Evolutionary conservation across 2,113 vertebrate genomes (phyloP).

Genomic region (Malaclemys terrapin): DNA sequence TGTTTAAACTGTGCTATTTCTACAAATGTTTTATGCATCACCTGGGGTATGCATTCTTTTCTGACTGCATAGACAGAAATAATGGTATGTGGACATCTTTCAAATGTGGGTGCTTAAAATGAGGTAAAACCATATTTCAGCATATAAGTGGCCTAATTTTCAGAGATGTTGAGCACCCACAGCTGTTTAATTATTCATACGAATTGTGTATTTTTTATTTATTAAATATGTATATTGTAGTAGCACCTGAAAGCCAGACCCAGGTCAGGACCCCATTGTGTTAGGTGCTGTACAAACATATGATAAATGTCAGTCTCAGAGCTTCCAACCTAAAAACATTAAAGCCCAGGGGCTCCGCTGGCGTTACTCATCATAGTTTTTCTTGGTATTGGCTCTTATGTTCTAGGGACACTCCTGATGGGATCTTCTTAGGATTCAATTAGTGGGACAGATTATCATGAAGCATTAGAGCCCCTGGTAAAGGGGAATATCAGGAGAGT

Average conservation of each 20-base stretch:
- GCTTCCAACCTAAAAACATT: background rate
- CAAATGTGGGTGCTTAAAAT: background rate
- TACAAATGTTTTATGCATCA: conserved; percentile 55
- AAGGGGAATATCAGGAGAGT: background rate
- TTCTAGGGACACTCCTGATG: background rate
- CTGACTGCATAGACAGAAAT: background rate
- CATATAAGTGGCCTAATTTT: background rate
- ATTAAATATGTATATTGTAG: background rate
- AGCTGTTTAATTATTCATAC: background rate
- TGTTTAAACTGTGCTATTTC: conserved; percentile 16
- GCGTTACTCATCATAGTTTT: background rate
- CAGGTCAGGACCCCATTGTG: background rate
- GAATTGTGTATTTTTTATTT: background rate
- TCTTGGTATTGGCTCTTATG: background rate
- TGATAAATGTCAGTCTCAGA: conserved; percentile 7
- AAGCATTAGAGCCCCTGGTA: background rate
- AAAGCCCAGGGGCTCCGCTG: background rate
- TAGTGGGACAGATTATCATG: background rate
- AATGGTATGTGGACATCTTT: background rate
- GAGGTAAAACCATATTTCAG: background rate
- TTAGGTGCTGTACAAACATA: background rate
- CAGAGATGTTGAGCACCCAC: background rate
- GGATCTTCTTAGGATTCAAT: background rate
- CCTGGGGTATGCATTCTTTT: background rate
- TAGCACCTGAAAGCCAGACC: background rate